phyloP scores from a whole-genome alignment of 2,888 invertebrate species.

The Drosophila formosana region DNA sequence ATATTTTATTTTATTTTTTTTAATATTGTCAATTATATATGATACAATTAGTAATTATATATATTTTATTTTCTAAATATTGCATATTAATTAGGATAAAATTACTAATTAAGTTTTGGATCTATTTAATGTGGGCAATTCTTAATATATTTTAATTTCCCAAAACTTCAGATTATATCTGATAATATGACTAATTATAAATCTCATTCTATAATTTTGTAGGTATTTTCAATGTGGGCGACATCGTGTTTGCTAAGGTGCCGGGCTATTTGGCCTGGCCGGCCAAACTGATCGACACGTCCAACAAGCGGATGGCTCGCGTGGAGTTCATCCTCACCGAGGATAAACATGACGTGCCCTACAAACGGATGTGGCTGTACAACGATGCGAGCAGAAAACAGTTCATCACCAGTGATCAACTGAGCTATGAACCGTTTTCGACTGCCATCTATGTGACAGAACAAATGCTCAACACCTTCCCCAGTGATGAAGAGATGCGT shows the following conservation, averaged over 20 bases:
- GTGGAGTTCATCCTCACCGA: constrained; percentile 36
- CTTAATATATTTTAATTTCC: no score
- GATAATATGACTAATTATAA: no score
- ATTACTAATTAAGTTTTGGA: no score
- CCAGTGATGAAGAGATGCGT: neutral
- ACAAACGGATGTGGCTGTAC: constrained; percentile 41
- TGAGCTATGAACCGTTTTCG: constrained; percentile 22
- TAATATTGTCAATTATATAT: no score
- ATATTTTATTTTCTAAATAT: no score
- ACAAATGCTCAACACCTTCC: neutral
- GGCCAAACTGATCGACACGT: constrained; percentile 14
- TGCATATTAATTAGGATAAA: no score
- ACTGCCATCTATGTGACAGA: constrained; percentile 30
- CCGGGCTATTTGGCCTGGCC: constrained; percentile 46
- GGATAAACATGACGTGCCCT: constrained; percentile 7
- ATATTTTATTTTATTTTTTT: no score
- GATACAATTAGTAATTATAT: no score
- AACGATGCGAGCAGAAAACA: constrained; percentile 14
- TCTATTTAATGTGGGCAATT: no score
- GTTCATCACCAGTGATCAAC: constrained; percentile 17
- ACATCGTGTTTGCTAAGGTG: constrained; percentile 46
- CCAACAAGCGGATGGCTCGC: fast-evolving
- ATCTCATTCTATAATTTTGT: neutral
- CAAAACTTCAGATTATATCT: no score
- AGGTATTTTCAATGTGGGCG: constrained; percentile 5